phyloP scores from a whole-genome alignment of 64 coral and sea anemone genomes.

The Pocillopora damicornis region DNA sequence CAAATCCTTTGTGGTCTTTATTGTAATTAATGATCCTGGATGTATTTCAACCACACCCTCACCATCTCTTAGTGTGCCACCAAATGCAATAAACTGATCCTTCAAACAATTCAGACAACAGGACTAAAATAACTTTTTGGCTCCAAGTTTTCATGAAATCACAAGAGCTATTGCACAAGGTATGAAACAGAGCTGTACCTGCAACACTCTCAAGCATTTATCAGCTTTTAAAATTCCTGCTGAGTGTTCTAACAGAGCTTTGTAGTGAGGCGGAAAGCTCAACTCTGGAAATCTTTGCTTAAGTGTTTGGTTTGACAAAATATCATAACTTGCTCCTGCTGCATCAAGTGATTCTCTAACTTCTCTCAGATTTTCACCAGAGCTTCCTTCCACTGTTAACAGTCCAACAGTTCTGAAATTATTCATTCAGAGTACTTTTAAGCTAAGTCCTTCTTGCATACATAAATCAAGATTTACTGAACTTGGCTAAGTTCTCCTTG shows the following conservation, averaged over 20 bases:
- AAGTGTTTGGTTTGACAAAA: slow-evolving; percentile 20
- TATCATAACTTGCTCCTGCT: slow-evolving; percentile 15
- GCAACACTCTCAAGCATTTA: slow-evolving; percentile 57
- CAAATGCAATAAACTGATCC: slow-evolving; percentile 82
- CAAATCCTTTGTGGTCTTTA: slow-evolving; percentile 47
- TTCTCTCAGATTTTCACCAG: background rate
- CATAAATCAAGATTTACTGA: background rate
- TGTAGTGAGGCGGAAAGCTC: slow-evolving; percentile 18
- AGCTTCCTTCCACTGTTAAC: slow-evolving; percentile 37
- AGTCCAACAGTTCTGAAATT: slow-evolving; percentile 45
- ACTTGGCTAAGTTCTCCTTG: no score
- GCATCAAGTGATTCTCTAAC: background rate
- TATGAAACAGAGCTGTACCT: slow-evolving; percentile 6
- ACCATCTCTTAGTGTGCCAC: slow-evolving; percentile 74
- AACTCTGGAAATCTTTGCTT: slow-evolving; percentile 37
- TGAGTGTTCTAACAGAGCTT: slow-evolving; percentile 23
- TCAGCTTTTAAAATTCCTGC: slow-evolving; percentile 62
- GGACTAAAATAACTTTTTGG: background rate
- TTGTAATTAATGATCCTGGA: slow-evolving; percentile 53
- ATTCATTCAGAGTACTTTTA: background rate
- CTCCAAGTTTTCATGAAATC: background rate
- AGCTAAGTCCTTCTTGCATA: background rate
- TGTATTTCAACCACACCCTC: slow-evolving; percentile 52
- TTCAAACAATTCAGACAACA: background rate
- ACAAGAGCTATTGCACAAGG: background rate